Evolutionary conservation across 2,113 vertebrate species (phyloP).

Genomic region (Muntiacus reevesi): DNA sequence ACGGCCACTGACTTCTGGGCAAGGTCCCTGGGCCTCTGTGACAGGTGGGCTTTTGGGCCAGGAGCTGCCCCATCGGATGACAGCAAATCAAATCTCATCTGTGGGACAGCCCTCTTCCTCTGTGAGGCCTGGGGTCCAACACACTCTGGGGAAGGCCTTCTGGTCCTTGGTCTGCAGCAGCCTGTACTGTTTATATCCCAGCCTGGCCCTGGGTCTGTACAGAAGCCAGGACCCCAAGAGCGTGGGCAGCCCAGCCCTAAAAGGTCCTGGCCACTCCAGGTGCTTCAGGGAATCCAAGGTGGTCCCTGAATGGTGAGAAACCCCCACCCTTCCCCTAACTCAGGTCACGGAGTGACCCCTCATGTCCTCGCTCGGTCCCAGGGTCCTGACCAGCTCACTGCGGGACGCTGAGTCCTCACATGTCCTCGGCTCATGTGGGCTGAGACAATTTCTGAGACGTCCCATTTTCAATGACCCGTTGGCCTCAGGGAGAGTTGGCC

Average conservation of each 20-base stretch:
- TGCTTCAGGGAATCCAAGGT: background rate
- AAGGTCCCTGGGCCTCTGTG: background rate
- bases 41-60: background rate
- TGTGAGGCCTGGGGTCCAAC: background rate
- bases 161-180: background rate
- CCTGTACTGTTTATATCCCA: background rate
- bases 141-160: background rate
- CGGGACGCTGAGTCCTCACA: accelerated
- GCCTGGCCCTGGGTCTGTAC: background rate
- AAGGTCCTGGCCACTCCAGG: background rate
- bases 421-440: background rate
- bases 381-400: background rate
- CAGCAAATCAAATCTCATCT: background rate
- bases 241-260: background rate
- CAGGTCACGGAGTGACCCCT: background rate
- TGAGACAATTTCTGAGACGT: background rate
- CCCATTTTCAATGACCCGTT: no score
- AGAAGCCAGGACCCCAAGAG: background rate
- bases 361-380: no score
- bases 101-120: no score
- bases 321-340: background rate
- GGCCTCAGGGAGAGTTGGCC: background rate
- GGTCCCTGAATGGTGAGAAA: background rate
- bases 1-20: accelerated
- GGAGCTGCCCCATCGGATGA: background rate